phyloP scores from a whole-genome alignment of 1,140 invertebrate genomes.

The Drosophila guanche region DNA sequence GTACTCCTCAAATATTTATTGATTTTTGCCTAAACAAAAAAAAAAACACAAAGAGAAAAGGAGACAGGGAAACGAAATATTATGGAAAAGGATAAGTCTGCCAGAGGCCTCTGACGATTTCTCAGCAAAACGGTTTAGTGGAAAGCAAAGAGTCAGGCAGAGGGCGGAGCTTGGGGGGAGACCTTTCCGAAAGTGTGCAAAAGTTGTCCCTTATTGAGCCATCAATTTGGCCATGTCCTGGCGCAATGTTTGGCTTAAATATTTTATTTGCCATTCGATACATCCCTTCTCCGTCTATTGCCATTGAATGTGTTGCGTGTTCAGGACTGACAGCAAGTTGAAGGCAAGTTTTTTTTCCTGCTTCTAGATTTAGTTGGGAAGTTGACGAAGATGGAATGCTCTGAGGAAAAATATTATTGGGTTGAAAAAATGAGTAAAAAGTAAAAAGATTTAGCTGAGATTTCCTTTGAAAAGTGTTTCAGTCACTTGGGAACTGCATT shows the following conservation, averaged over 20 bases:
- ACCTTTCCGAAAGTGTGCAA: conserved; percentile 22
- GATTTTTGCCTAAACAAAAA: conserved; percentile 50
- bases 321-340: conserved; percentile 42
- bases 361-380: not conserved
- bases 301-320: conserved; percentile 36
- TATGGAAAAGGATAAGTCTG: conserved; percentile 67
- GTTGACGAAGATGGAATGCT: conserved; percentile 20
- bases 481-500: no score
- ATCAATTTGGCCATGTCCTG: conserved; percentile 56
- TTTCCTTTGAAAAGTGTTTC: no score
- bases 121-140: conserved; percentile 73
- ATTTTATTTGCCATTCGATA: conserved; percentile 64
- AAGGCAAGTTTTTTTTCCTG: conserved; percentile 21
- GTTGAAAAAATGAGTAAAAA: no score
- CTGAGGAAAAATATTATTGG: not conserved
- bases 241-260: conserved; percentile 65
- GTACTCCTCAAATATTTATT: conserved; percentile 75
- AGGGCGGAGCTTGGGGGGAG: not conserved
- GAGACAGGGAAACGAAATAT: not conserved
- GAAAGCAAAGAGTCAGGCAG: not conserved
- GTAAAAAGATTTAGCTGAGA: no score
- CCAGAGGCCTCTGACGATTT: conserved; percentile 57
- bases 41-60: no score
- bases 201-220: conserved; percentile 63
- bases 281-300: conserved; percentile 11